A percentile compares a stretch with the other conserved stretches of the same genome.
These are phyloP conservation scores for Caenorhabditis remanei DNA, from an alignment of 1,140 invertebrate genomes.

Conservation along the genomic window DNA sequence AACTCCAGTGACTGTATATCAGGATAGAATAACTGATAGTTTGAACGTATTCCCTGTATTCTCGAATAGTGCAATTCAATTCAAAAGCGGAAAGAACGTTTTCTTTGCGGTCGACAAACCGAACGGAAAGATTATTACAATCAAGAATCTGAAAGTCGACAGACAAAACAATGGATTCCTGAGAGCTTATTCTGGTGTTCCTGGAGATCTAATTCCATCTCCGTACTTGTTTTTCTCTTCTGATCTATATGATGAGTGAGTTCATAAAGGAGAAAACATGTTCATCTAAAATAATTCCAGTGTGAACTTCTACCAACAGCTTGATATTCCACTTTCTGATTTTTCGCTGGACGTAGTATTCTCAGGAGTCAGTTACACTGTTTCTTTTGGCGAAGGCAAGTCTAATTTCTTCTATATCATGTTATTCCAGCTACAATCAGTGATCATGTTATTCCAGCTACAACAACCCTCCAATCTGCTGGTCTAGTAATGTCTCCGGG, in stretches of 20 bases:
- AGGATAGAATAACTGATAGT: background rate
- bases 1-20: background rate
- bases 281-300: background rate
- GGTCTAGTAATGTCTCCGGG: constrained; percentile 19
- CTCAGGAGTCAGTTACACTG: constrained; percentile 18
- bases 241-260: constrained; percentile 3
- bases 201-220: background rate
- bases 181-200: constrained; percentile 5
- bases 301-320: constrained; percentile 16
- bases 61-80: background rate
- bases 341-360: constrained; percentile 14
- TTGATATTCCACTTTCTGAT: background rate
- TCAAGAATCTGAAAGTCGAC: constrained; percentile 16
- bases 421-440: background rate
- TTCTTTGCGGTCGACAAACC: constrained; percentile 11
- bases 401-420: background rate
- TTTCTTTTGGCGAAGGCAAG: background rate
- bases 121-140: background rate
- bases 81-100: constrained; percentile 19
- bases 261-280: background rate
- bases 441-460: background rate
- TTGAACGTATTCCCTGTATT: constrained; percentile 27
- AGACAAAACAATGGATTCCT: background rate
- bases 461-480: background rate
- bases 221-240: constrained; percentile 14